Percentiles rank a stretch among this genome's conserved stretches.
Conservation (phyloP, 1,140 invertebrate genomes). For the Drosophila ogumai region DNA sequence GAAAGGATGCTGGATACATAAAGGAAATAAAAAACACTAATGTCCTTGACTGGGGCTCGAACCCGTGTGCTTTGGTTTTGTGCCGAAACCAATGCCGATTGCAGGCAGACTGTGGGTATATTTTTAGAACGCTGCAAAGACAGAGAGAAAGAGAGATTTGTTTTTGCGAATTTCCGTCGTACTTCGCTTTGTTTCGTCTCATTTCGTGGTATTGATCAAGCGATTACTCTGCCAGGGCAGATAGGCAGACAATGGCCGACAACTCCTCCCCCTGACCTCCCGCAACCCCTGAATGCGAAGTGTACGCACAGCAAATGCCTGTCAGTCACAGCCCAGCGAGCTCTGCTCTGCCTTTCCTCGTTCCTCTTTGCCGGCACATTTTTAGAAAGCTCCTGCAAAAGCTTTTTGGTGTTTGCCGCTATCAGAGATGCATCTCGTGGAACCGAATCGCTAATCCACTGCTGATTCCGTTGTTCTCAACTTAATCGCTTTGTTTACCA, state of each 20-base stretch:
- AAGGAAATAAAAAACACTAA: not conserved
- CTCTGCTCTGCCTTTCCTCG: conserved; percentile 12
- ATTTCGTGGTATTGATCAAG: conserved; percentile 47
- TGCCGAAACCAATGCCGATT: not conserved
- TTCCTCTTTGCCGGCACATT: conserved; percentile 5
- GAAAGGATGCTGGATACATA: conserved; percentile 1
- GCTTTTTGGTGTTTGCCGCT: conserved; percentile 37
- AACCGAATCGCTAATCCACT: conserved; percentile 26
- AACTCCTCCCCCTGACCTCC: conserved; percentile 36
- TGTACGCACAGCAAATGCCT: conserved; percentile 21
- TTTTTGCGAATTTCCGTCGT: conserved; percentile 14
- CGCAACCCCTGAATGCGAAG: not conserved
- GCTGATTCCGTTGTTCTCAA: conserved; percentile 9
- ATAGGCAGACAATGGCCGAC: conserved; percentile 42
- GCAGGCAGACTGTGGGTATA: conserved; percentile 1
- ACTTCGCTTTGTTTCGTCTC: conserved; percentile 28
- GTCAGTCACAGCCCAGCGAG: conserved; percentile 42
- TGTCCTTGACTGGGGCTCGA: conserved; percentile 21
- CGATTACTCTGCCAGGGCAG: conserved; percentile 34
- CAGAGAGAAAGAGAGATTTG: not conserved
- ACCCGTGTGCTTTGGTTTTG: not conserved
- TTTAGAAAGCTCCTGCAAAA: conserved; percentile 53
- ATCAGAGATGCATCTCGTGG: conserved; percentile 52
- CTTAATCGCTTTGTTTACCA: conserved; percentile 44
- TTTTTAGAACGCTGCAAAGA: conserved; percentile 33